These are phyloP conservation scores for Neuroterus valhalla DNA, from an alignment of 1,140 invertebrate genomes.

Conservation along the genomic window DNA sequence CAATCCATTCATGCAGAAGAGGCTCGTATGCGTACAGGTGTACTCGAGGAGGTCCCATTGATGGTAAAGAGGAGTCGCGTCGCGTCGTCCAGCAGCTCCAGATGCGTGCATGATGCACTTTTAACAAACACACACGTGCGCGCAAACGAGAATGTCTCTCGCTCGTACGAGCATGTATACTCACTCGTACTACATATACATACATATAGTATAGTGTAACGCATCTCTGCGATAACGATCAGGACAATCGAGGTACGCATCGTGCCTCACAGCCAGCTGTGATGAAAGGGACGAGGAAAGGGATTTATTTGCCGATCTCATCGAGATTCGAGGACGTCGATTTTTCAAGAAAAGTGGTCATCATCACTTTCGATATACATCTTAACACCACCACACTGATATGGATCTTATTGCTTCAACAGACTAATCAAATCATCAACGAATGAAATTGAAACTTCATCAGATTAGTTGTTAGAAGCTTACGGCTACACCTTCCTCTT, in stretches of 20 bases:
- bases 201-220: slow-evolving; percentile 15
- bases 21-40: neutral
- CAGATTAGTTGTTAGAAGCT: neutral
- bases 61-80: neutral
- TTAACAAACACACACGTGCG: neutral
- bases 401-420: slow-evolving; percentile 5
- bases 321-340: neutral
- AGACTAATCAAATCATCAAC: slow-evolving; percentile 7
- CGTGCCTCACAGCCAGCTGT: neutral
- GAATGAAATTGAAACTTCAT: too few relatives aligned
- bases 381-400: neutral
- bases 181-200: too few relatives aligned
- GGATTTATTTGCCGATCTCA: slow-evolving; percentile 3
- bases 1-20: slow-evolving; percentile 5
- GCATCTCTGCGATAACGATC: slow-evolving; percentile 7
- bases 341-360: slow-evolving; percentile 13
- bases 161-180: neutral
- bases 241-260: slow-evolving; percentile 1
- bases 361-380: slow-evolving; percentile 13
- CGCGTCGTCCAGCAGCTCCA: neutral
- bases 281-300: slow-evolving; percentile 6
- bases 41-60: neutral
- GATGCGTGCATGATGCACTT: slow-evolving; percentile 14
- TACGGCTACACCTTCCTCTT: neutral
- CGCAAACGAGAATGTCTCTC: slow-evolving; percentile 14